phyloP scores from a whole-genome alignment of 2,113 vertebrate species.

The Elanus axillaris region DNA sequence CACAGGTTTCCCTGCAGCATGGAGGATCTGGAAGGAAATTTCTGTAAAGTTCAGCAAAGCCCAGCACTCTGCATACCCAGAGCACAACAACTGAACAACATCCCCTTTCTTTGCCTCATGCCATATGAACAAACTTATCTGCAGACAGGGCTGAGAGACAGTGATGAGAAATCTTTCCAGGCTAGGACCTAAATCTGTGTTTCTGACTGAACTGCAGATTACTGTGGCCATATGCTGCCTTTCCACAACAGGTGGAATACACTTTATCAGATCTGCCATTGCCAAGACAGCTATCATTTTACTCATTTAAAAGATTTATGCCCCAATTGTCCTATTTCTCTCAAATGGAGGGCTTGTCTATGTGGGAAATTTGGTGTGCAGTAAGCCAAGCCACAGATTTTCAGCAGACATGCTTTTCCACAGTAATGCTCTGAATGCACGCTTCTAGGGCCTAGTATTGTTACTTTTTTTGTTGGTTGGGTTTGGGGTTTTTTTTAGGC shows the following conservation, averaged over 20 bases:
- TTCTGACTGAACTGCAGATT: constrained; percentile 45
- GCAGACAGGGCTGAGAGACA: background rate
- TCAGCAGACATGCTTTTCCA: background rate
- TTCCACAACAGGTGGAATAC: constrained; percentile 57
- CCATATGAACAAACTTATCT: background rate
- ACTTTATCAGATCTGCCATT: constrained; percentile 41
- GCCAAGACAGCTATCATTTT: constrained; percentile 60
- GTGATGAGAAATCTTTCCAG: constrained; percentile 6
- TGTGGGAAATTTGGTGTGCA: constrained; percentile 21
- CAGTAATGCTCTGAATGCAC: background rate
- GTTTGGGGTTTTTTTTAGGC: background rate
- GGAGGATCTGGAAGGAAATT: background rate
- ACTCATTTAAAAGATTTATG: constrained; percentile 53
- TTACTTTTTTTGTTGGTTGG: background rate
- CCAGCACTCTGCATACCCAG: background rate
- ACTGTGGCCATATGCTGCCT: constrained; percentile 41
- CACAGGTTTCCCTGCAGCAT: rapidly evolving
- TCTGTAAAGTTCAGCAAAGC: background rate
- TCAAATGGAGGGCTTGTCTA: background rate
- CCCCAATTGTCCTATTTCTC: constrained; percentile 8
- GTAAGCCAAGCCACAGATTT: constrained; percentile 14
- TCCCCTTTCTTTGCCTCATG: background rate
- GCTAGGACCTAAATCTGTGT: background rate
- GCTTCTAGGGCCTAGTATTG: background rate
- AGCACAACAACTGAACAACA: background rate